phyloP scores from a whole-genome alignment of 2,797 vertebrate genomes.

The Bufotes viridis region DNA sequence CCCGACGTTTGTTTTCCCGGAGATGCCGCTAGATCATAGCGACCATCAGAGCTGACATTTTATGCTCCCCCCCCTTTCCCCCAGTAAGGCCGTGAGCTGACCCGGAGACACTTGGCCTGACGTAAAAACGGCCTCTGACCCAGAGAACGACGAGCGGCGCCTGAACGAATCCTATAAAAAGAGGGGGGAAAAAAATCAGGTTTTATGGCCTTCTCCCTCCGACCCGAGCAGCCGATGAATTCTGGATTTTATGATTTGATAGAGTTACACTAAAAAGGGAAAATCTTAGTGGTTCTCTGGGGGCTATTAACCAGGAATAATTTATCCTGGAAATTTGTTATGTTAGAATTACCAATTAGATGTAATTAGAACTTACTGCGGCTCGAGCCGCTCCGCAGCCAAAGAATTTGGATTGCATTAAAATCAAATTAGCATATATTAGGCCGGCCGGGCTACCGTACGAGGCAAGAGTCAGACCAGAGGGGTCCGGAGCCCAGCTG shows the following conservation, averaged over 20 bases:
- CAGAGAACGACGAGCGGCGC: not conserved
- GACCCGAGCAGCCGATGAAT: constrained; percentile 21
- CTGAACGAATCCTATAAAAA: constrained; percentile 10
- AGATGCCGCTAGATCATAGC: not conserved
- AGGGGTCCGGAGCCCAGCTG: not conserved
- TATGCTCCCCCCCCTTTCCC: not conserved
- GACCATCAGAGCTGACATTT: not conserved
- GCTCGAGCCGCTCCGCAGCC: constrained; percentile 67
- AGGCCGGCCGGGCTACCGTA: constrained; percentile 65
- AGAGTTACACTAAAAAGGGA: constrained; percentile 61
- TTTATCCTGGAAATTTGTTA: constrained; percentile 79
- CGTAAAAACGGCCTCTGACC: constrained; percentile 4
- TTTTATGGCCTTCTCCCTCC: constrained; percentile 42
- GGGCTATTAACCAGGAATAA: constrained; percentile 77
- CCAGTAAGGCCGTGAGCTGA: not conserved
- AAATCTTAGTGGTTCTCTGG: constrained; percentile 66
- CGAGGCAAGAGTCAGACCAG: accelerated
- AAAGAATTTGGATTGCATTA: constrained; percentile 74
- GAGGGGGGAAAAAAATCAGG: not conserved
- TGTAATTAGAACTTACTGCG: constrained; percentile 76
- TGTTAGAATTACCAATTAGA: constrained; percentile 79
- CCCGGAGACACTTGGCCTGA: not conserved
- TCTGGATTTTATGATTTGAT: constrained; percentile 59
- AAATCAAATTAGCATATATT: constrained; percentile 78
- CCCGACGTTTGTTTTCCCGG: not conserved